Base-by-base conservation (phyloP, 2,888 invertebrate genomes). In the Caenorhabditis virilis region DNA sequence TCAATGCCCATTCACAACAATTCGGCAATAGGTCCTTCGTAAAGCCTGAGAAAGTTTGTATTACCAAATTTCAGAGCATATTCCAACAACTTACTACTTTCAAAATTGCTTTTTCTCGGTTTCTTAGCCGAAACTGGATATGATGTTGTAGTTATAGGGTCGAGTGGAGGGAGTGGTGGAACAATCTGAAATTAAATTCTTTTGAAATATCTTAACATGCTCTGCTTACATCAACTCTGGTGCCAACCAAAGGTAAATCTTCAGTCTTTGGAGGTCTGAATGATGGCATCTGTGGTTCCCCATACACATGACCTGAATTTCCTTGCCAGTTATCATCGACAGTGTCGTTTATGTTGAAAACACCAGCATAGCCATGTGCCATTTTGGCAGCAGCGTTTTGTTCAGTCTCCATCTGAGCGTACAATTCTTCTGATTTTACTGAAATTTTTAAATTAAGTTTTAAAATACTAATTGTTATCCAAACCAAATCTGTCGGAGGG, bases 1-100 rank as follows among this genome's bases (percentile, higher is more conserved):
- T 52, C 15, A 72, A 33, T 4, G 72, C 72, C 72, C 72, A 72
- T 49, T 63, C 57, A 48, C 72, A 72, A 50, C 72, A 72, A n/a
- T 56, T 23, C 13, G n/a, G 16, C 6, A 6, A 9, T 20, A n/a
- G n/a, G n/a, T n/a, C n/a, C n/a, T n/a, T n/a, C n/a, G n/a, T n/a
- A n/a, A n/a, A n/a, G n/a, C n/a, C n/a, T n/a, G n/a, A n/a, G n/a
- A n/a, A n/a, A n/a, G n/a, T n/a, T n/a, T n/a, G n/a, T n/a, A n/a
- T n/a, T n/a, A n/a, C n/a, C n/a, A n/a, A n/a, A n/a, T n/a, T n/a
- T n/a, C n/a, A n/a, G n/a, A n/a, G n/a, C n/a, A n/a, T n/a, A n/a
- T n/a, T n/a, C n/a, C n/a, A n/a, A n/a, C n/a, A n/a, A n/a, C n/a
- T n/a, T n/a, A n/a, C n/a, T n/a, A n/a, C n/a, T n/a, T n/a, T n/a